Evolutionary conservation across 2,888 invertebrate genomes (phyloP), one percentile per base, ranked within the genome.

Genomic region (Synanthedon formicaeformis): DNA sequence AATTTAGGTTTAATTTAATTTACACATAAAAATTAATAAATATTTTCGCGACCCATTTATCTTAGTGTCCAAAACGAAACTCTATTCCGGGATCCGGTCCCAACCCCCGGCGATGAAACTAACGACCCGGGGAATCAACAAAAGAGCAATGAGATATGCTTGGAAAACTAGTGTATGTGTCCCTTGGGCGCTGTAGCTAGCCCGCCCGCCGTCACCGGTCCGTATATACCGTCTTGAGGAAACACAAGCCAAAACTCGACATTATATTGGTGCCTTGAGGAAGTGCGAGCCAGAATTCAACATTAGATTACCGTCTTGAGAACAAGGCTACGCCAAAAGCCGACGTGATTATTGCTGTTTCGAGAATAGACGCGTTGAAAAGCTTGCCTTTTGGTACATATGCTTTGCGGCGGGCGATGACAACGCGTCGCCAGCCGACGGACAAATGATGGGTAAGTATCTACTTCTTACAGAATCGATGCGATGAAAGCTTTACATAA

Each of bases 101-200:
- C 50, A 14, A 75, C 77, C 81, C 79, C 77, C 69, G 50, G 50
- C 87, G 87, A 88, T 87, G 88, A 88, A 88, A 85, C 80, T 85
- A 88, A 88, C 86, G 79, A 77, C 73, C 81, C 76, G 61, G 72
- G 83, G 86, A 78, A 86, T 81, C 81, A 87, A 87, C 88, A 86
- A 84, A 88, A 79, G 87, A 75, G 85, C 87, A 79, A 86, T 88
- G 88, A 87, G 87, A 88, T 88, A 88, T 88, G 87, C 87, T 83
- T 77, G 84, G 84, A 84, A 86, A 87, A 87, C 85, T 87, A 82
- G 84, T 79, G 79, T 77, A 85, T 78, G 66, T 58, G 66, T 71
- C 87, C 82, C 87, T 54, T 45, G 84, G 79, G 88, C 62, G 66
- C 66, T 60, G 63, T 76, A 58, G 60, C 64, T 62, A 64, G 67